Conservation (phyloP, 2,888 invertebrate species). For the Hybos culiciformis region DNA sequence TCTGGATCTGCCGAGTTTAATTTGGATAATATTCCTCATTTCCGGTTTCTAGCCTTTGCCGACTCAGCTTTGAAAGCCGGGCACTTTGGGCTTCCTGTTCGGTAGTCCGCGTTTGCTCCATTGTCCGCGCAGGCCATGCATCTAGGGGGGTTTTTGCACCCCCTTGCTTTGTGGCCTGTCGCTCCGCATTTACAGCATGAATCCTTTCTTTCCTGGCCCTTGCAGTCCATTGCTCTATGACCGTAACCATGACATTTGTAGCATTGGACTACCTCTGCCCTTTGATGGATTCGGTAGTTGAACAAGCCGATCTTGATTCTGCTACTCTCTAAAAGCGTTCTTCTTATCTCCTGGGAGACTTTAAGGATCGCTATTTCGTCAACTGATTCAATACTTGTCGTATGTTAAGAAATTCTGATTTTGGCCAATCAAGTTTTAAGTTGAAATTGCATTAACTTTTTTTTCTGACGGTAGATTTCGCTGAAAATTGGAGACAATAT, state of each 20-base stretch:
- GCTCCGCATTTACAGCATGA: not conserved
- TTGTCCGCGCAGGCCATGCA: too few species aligned
- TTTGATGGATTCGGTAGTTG: too few species aligned
- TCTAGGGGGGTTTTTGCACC: too few species aligned
- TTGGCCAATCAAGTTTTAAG: not conserved
- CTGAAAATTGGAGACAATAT: too few species aligned
- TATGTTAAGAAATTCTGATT: not conserved
- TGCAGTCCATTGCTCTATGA: not conserved
- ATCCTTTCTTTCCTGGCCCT: not conserved
- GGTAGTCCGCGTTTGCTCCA: not conserved
- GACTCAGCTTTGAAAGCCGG: not conserved
- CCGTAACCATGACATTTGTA: not conserved
- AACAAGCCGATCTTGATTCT: too few species aligned
- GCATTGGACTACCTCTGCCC: too few species aligned
- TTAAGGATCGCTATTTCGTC: too few species aligned
- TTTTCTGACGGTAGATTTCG: too few species aligned
- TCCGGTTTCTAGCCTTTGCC: not conserved
- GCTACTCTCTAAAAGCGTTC: too few species aligned
- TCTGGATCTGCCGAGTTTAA: constrained; percentile 6
- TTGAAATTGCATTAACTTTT: not conserved
- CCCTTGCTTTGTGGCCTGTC: too few species aligned
- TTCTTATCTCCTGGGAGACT: too few species aligned
- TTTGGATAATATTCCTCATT: constrained; percentile 4
- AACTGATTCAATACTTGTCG: too few species aligned
- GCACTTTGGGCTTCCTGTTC: not conserved